These are phyloP conservation scores for Meloe dianella DNA, from an alignment of 2,888 invertebrate genomes.

Conservation along the genomic window DNA sequence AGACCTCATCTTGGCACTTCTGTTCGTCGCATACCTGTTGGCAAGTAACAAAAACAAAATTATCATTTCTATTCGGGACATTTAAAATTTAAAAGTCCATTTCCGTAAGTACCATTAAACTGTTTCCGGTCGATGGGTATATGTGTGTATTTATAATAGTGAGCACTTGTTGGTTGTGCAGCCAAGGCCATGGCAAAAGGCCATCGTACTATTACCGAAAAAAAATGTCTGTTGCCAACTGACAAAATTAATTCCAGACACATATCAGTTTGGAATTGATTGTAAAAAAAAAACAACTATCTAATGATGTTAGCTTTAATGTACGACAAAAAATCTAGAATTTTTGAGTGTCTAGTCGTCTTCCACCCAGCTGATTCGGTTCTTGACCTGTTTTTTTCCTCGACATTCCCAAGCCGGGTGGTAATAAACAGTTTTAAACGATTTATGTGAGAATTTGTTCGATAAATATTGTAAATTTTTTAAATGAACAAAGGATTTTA, in stretches of 20 bases:
- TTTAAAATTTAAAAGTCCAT: constrained; percentile 18
- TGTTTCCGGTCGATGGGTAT: constrained; percentile 19
- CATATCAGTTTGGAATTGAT: constrained; percentile 4
- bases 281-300: neutral
- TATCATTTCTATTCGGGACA: constrained; percentile 12
- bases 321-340: neutral
- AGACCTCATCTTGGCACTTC: constrained; percentile 91
- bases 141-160: constrained; percentile 1
- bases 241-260: constrained; percentile 22
- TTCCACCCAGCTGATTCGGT: constrained; percentile 23
- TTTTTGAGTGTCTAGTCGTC: neutral
- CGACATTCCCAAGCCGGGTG: neutral
- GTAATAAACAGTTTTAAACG: neutral
- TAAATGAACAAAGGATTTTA: constrained; percentile 25
- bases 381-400: constrained; percentile 1
- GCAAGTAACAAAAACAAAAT: constrained; percentile 31
- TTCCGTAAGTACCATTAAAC: constrained; percentile 9
- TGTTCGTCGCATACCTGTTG: constrained; percentile 93
- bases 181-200: constrained; percentile 34
- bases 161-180: neutral
- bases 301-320: neutral
- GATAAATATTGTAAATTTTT: neutral
- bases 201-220: constrained; percentile 26
- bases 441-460: neutral
- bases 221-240: constrained; percentile 26